Percentiles rank a stretch among this genome's conserved stretches.
These are phyloP conservation scores for Rhodeus uyekii DNA, from an alignment of 2,797 vertebrate species.

Conservation along the genomic window DNA sequence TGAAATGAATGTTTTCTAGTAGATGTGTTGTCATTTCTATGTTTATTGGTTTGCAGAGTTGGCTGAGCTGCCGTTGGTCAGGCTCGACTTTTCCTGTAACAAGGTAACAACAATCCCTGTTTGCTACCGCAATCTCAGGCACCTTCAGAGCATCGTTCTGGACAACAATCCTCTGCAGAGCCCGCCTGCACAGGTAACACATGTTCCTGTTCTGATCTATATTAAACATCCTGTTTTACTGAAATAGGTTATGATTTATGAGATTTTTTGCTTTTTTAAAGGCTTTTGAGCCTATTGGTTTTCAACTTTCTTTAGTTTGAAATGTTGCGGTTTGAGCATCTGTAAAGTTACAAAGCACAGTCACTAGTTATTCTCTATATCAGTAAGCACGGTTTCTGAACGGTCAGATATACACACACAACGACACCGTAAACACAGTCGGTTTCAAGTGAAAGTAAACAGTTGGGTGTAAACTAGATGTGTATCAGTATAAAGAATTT, in stretches of 20 bases:
- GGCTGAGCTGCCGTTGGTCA: conserved; percentile 90
- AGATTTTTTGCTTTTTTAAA: not conserved
- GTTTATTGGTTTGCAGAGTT: conserved; percentile 77
- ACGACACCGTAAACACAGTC: too few relatives aligned
- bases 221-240: not conserved
- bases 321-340: too few relatives aligned
- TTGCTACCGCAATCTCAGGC: conserved; percentile 88
- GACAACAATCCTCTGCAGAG: conserved; percentile 96
- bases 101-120: conserved; percentile 91
- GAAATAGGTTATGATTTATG: not conserved
- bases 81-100: conserved; percentile 96
- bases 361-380: too few relatives aligned
- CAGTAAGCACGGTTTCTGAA: too few relatives aligned
- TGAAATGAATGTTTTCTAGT: not conserved
- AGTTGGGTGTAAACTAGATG: too few relatives aligned
- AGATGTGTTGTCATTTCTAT: not conserved
- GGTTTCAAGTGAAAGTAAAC: too few relatives aligned
- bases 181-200: conserved; percentile 91
- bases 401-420: too few relatives aligned
- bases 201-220: not conserved
- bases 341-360: too few relatives aligned
- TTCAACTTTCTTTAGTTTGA: too few relatives aligned
- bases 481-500: too few relatives aligned
- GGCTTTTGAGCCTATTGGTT: too few relatives aligned
- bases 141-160: conserved; percentile 90